Percentiles rank a stretch among this genome's conserved stretches.
phyloP scores from a whole-genome alignment of 2,113 vertebrate species.

The Onychostruthus taczanowskii region DNA sequence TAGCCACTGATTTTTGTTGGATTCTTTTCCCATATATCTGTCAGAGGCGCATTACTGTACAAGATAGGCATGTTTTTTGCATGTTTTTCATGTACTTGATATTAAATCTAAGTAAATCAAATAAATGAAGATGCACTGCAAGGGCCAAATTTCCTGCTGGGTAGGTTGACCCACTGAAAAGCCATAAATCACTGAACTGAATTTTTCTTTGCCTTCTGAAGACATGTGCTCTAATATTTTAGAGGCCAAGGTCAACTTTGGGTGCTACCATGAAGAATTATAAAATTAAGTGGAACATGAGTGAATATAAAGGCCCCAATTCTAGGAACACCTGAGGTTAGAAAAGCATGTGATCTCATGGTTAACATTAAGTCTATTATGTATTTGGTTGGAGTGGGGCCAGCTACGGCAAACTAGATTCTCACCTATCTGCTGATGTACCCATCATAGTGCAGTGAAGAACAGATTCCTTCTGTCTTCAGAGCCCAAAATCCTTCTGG shows the following conservation, averaged over 20 bases:
- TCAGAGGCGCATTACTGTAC: not conserved
- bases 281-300: conserved; percentile 8
- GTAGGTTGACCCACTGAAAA: not conserved
- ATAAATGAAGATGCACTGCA: not conserved
- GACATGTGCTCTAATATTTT: not conserved
- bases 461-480: fast-evolving
- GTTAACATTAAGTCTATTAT: not conserved
- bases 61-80: not conserved
- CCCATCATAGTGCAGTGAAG: not conserved
- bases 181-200: not conserved
- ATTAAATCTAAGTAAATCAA: conserved; percentile 25
- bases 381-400: not conserved
- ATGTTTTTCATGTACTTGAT: not conserved
- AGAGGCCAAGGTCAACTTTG: conserved; percentile 18
- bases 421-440: not conserved
- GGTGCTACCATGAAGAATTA: conserved; percentile 16
- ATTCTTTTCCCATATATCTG: conserved; percentile 4
- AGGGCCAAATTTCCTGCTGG: not conserved
- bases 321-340: not conserved
- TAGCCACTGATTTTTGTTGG: conserved; percentile 33
- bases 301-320: not conserved
- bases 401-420: not conserved
- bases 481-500: not conserved
- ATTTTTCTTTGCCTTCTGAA: not conserved
- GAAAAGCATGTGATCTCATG: not conserved